A percentile compares a stretch with the other conserved stretches of the same genome.
phyloP scores from a whole-genome alignment of 2,113 vertebrate genomes.

The Heptranchias perlo region DNA sequence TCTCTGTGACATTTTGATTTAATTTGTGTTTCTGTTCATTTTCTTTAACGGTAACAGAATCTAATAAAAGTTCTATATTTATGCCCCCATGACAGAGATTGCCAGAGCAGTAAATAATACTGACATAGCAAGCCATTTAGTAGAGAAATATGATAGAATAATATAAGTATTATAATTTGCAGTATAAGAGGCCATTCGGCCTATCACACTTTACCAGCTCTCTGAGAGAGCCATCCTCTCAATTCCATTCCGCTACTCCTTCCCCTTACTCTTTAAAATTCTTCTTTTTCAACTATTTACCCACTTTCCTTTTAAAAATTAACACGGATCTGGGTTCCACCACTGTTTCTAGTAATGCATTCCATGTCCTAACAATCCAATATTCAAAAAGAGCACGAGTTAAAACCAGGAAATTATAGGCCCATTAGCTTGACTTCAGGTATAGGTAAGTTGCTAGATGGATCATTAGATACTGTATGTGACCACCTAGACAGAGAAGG shows the following conservation, averaged over 20 bases:
- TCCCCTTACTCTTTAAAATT: neutral
- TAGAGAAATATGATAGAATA: neutral
- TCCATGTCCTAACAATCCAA: neutral
- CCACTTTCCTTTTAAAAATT: neutral
- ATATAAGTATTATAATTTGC: neutral
- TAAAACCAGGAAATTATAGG: neutral
- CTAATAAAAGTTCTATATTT: neutral
- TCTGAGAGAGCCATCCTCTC: neutral
- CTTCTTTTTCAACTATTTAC: neutral
- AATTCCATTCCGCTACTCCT: neutral
- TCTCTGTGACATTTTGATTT: neutral
- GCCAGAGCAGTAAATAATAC: neutral
- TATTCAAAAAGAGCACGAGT: neutral
- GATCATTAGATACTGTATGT: neutral
- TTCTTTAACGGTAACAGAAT: neutral
- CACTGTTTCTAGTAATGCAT: neutral
- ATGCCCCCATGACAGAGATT: neutral
- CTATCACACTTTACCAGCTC: neutral
- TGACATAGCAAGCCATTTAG: neutral
- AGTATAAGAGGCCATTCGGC: neutral
- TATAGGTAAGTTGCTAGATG: neutral
- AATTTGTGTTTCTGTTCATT: neutral
- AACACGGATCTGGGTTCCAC: neutral
- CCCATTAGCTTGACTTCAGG: neutral
- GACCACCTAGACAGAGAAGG: neutral